A percentile compares a stretch with the other conserved stretches of the same genome.
These are phyloP conservation scores for Enteromius unitaeniatus DNA, from an alignment of 2,797 vertebrate species.

Conservation along the genomic window DNA sequence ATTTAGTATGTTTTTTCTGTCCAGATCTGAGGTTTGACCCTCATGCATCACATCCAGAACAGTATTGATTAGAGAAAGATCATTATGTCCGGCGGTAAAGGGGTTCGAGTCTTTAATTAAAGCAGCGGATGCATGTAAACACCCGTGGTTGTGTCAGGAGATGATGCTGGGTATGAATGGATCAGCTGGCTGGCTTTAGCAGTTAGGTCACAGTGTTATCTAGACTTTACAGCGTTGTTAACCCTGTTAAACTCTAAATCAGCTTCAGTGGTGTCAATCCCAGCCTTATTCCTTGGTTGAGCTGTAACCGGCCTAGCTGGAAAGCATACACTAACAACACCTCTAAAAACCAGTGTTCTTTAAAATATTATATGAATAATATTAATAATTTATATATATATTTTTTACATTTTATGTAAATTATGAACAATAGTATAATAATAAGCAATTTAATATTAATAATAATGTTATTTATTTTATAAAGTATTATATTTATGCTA, in stretches of 20 bases:
- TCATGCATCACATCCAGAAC: not conserved
- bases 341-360: not conserved
- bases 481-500: not conserved
- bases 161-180: slow-evolving; percentile 52
- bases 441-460: not conserved
- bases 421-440: not conserved
- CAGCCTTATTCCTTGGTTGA: not conserved
- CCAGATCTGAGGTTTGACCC: not conserved
- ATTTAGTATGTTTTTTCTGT: not conserved
- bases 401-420: not conserved
- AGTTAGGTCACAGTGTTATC: slow-evolving; percentile 15
- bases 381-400: not conserved
- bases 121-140: slow-evolving; percentile 58
- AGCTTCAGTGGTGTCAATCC: slow-evolving; percentile 50
- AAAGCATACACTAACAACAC: not conserved
- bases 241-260: slow-evolving; percentile 69
- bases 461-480: not conserved
- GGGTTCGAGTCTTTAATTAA: slow-evolving; percentile 30
- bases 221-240: slow-evolving; percentile 62
- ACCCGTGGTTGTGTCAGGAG: slow-evolving; percentile 45
- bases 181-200: slow-evolving; percentile 45
- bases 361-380: not conserved
- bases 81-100: not conserved
- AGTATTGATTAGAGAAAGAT: slow-evolving; percentile 13
- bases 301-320: not conserved